These are phyloP conservation scores for Gerosis bhagava DNA, from an alignment of 2,888 invertebrate genomes.

Conservation along the genomic window DNA sequence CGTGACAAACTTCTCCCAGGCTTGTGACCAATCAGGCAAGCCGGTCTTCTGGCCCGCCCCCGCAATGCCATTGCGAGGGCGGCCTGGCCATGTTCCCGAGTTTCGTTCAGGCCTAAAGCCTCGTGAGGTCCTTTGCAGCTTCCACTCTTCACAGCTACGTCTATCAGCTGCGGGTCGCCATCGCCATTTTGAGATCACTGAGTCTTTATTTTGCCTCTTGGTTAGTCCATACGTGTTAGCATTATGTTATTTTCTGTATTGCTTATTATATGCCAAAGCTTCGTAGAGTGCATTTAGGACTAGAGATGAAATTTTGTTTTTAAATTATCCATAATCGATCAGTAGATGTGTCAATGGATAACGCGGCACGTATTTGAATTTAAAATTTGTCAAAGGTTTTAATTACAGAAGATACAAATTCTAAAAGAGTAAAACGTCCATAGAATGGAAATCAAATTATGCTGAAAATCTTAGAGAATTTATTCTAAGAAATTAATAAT, in stretches of 20 bases:
- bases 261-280: not conserved
- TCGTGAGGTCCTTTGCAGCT: constrained; percentile 64
- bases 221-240: constrained; percentile 45
- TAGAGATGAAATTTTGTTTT: too few relatives aligned
- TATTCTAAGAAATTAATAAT: constrained; percentile 18
- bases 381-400: too few relatives aligned
- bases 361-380: not conserved
- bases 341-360: constrained; percentile 50
- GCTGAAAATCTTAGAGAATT: constrained; percentile 11
- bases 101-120: constrained; percentile 48
- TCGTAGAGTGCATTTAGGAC: constrained; percentile 13
- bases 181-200: constrained; percentile 79
- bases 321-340: too few relatives aligned
- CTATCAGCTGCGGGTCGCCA: constrained; percentile 75
- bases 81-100: constrained; percentile 75
- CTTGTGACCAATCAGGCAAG: constrained; percentile 28
- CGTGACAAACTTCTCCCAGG: constrained; percentile 64
- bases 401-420: too few relatives aligned
- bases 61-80: constrained; percentile 63
- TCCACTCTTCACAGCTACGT: constrained; percentile 67
- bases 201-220: constrained; percentile 49
- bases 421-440: not conserved
- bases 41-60: constrained; percentile 43
- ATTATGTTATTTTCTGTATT: constrained; percentile 15
- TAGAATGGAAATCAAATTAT: not conserved